These are phyloP conservation scores for Zoroaster sp. DNA, from an alignment of 53 echinoderm and acorn worm species.

Conservation along the genomic window DNA sequence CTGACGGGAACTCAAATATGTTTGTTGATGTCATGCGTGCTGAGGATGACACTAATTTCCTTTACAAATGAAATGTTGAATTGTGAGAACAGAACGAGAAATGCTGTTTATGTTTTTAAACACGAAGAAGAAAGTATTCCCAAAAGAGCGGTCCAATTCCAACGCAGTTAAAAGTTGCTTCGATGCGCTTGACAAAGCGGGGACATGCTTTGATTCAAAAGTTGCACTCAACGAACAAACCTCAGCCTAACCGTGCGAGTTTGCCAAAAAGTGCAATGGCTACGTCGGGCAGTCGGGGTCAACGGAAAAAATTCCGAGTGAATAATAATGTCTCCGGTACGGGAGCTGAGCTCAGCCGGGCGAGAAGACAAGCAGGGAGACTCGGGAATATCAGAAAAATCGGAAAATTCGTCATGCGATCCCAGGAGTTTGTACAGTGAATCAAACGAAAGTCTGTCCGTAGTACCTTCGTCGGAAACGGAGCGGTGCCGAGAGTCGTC, in stretches of 20 bases:
- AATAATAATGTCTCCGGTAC: constrained; percentile 12
- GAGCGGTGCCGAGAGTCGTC: neutral
- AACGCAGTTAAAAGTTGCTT: neutral
- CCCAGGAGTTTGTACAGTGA: neutral
- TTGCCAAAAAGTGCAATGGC: neutral
- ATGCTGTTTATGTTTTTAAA: constrained; percentile 21
- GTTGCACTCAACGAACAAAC: too few relatives aligned
- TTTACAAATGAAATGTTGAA: neutral
- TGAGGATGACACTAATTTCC: neutral
- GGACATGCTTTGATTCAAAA: too few relatives aligned
- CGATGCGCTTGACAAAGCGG: neutral
- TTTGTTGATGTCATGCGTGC: neutral
- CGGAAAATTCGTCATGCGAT: neutral
- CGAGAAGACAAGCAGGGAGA: neutral
- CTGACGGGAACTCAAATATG: neutral
- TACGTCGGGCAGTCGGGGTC: neutral
- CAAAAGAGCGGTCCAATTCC: neutral
- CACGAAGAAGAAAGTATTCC: neutral
- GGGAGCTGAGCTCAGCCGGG: neutral
- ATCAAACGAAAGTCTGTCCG: neutral
- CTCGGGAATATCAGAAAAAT: neutral
- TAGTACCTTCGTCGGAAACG: neutral
- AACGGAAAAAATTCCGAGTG: neutral
- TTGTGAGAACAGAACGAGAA: neutral
- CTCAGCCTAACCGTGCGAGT: too few relatives aligned